Evolutionary conservation across 2,797 vertebrate species (phyloP).

Genomic region (Avahi laniger): DNA sequence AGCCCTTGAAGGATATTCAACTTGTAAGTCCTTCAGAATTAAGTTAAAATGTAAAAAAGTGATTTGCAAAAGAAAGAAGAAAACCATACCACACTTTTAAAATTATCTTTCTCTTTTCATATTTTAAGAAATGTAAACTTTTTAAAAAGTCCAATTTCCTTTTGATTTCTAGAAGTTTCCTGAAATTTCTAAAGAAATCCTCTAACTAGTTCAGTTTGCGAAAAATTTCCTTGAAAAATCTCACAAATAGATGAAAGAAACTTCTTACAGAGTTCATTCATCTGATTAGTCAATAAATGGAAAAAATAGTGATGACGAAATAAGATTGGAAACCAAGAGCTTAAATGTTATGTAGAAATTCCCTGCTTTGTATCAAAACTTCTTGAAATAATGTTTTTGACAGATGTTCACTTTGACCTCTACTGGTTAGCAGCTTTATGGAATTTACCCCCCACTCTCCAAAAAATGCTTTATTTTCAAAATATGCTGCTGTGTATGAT

Average conservation of each 20-base stretch:
- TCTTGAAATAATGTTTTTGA: slow-evolving; percentile 59
- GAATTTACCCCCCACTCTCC: background rate
- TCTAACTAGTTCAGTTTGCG: background rate
- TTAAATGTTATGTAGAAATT: slow-evolving; percentile 17
- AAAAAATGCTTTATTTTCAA: slow-evolving; percentile 51
- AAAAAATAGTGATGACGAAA: background rate
- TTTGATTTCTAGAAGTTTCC: slow-evolving; percentile 30
- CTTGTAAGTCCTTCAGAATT: background rate
- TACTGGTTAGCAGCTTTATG: slow-evolving; percentile 43
- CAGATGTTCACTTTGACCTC: slow-evolving; percentile 50
- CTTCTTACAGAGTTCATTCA: slow-evolving; percentile 7
- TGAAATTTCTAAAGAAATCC: slow-evolving; percentile 38
- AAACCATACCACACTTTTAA: slow-evolving; percentile 22
- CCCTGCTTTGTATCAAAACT: slow-evolving; percentile 53
- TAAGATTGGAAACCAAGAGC: slow-evolving; percentile 13
- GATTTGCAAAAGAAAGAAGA: slow-evolving; percentile 27
- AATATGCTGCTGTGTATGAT: background rate
- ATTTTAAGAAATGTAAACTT: slow-evolving; percentile 34
- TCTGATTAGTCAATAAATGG: slow-evolving; percentile 27
- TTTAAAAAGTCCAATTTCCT: background rate
- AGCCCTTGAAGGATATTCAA: background rate
- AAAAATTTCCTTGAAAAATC: slow-evolving; percentile 22
- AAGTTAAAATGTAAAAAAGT: background rate
- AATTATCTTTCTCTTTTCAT: slow-evolving; percentile 9
- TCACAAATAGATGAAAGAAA: background rate